Percentiles rank a stretch among this genome's conserved stretches.
Conservation (phyloP, 2,797 vertebrate genomes). For the Falco rusticolus region DNA sequence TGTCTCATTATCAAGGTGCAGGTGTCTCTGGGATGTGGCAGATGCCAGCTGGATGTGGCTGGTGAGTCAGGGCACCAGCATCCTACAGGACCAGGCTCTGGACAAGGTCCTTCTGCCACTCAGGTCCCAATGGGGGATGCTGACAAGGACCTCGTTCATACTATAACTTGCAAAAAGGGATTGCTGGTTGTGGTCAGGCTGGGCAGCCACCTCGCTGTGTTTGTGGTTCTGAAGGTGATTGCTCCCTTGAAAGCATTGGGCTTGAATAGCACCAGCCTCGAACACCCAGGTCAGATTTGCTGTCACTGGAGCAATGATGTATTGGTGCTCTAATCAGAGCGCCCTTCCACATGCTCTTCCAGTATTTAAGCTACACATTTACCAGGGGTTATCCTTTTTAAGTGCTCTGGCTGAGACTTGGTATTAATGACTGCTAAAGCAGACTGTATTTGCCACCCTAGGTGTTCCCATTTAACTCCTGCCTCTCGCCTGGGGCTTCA, state of each 20-base stretch:
- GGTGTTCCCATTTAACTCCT: not conserved
- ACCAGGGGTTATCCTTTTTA: not conserved
- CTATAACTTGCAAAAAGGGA: not conserved
- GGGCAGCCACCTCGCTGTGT: not conserved
- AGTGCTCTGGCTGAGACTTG: not conserved
- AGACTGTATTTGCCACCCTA: not conserved
- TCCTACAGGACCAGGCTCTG: not conserved
- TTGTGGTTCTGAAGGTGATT: not conserved
- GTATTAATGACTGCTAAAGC: not conserved
- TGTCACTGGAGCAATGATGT: not conserved
- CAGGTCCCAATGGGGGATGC: rapidly evolving
- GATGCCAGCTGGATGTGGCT: rapidly evolving
- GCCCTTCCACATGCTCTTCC: not conserved
- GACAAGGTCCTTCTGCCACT: no score
- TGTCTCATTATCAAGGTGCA: no score
- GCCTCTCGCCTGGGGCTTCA: not conserved
- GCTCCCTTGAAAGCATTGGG: not conserved
- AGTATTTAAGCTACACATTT: not conserved
- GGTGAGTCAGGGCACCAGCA: not conserved
- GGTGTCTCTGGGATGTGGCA: rapidly evolving
- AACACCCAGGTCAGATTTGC: rapidly evolving
- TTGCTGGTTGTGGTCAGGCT: not conserved
- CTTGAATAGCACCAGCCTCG: not conserved
- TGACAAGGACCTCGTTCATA: not conserved
- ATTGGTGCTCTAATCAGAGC: not conserved